Evolutionary conservation across 2,113 vertebrate species (phyloP).

Genomic region (Castor canadensis): DNA sequence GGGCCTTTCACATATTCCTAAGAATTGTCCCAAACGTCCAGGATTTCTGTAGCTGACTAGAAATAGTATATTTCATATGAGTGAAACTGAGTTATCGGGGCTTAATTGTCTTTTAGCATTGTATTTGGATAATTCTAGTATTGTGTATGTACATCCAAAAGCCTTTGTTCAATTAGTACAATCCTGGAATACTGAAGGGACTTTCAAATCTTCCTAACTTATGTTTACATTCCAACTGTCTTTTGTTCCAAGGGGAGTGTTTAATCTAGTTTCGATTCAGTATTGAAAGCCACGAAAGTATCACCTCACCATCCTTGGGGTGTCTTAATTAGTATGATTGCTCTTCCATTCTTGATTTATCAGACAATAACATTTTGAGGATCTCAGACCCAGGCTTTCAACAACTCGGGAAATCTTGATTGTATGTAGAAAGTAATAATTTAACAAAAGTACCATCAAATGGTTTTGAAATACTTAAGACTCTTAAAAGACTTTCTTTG

Average conservation of each 20-base stretch:
- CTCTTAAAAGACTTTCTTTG: conserved; percentile 84
- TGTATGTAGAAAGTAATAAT: conserved; percentile 84
- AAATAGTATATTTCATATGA: conserved; percentile 82
- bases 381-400: conserved; percentile 82
- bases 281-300: conserved; percentile 82
- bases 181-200: conserved; percentile 82
- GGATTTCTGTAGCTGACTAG: conserved; percentile 82
- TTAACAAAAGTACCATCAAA: conserved; percentile 82
- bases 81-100: conserved; percentile 74
- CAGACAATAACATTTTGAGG: conserved; percentile 82
- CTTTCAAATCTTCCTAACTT: conserved; percentile 82
- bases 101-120: conserved; percentile 80
- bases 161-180: conserved; percentile 80
- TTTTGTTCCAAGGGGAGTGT: conserved; percentile 83
- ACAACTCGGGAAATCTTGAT: conserved; percentile 75
- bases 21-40: too few species aligned
- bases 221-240: conserved; percentile 81
- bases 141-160: conserved; percentile 78
- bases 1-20: conserved; percentile 79
- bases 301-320: conserved; percentile 76
- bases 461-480: conserved; percentile 80
- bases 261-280: conserved; percentile 82
- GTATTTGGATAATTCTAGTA: conserved; percentile 81
- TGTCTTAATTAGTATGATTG: too few species aligned
- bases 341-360: conserved; percentile 83